Conservation (phyloP, 2,888 invertebrate genomes). For the Pyrocoelia pectoralis region DNA sequence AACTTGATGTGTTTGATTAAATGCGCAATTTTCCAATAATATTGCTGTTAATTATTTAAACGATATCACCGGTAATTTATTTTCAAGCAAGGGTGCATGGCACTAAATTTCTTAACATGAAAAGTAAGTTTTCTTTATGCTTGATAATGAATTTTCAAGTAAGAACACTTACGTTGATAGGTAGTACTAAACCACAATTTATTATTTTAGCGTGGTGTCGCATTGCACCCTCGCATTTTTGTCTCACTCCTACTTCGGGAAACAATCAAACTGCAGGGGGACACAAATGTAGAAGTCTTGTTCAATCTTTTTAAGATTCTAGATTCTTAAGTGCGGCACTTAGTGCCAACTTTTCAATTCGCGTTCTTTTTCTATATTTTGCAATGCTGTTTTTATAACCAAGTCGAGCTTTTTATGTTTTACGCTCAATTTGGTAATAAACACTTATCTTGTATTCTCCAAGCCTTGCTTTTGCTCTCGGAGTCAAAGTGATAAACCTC, state of each 20-base stretch:
- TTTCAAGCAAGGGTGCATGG: not conserved
- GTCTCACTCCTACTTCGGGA: conserved; percentile 40
- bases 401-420: conserved; percentile 39
- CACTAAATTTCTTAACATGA: conserved; percentile 1
- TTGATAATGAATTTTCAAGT: conserved; percentile 32
- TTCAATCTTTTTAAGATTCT: conserved; percentile 59
- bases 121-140: conserved; percentile 18
- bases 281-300: conserved; percentile 62
- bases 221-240: conserved; percentile 39
- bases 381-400: conserved; percentile 31
- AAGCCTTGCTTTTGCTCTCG: conserved; percentile 30
- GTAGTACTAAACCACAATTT: conserved; percentile 34
- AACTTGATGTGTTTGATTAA: not conserved
- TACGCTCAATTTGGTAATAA: conserved; percentile 41
- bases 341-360: conserved; percentile 34
- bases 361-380: conserved; percentile 29
- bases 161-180: conserved; percentile 35
- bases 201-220: conserved; percentile 37
- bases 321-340: conserved; percentile 46
- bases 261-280: conserved; percentile 53
- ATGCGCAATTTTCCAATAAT: not conserved
- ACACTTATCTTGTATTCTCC: conserved; percentile 41
- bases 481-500: conserved; percentile 37
- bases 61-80: not conserved
- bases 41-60: not conserved